These are phyloP conservation scores for Cactoblastis cactorum DNA, from an alignment of 2,888 invertebrate species.

Conservation along the genomic window DNA sequence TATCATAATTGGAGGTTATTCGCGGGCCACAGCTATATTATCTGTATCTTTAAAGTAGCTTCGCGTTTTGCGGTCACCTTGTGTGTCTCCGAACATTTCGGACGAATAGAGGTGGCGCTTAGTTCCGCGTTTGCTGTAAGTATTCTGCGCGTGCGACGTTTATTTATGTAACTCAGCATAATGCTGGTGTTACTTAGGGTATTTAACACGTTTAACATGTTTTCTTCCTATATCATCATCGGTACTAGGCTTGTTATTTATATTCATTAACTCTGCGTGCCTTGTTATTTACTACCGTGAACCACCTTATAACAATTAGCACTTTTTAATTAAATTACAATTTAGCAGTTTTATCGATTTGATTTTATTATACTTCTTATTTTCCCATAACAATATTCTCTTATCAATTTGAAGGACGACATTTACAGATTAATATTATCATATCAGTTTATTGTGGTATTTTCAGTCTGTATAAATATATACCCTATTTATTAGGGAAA, in stretches of 20 bases:
- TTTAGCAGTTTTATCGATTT: too few species aligned
- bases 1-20: constrained; percentile 3
- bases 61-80: constrained; percentile 59
- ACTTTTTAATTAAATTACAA: too few species aligned
- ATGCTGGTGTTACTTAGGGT: constrained; percentile 19
- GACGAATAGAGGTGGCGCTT: constrained; percentile 66
- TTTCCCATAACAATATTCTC: too few species aligned
- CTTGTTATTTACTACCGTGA: neutral
- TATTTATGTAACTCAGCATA: constrained; percentile 29
- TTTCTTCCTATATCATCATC: neutral
- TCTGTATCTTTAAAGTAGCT: neutral
- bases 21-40: constrained; percentile 3
- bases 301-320: too few species aligned
- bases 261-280: neutral
- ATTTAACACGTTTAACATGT: constrained; percentile 10
- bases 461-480: neutral
- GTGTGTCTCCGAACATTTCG: constrained; percentile 65
- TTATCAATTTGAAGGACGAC: neutral
- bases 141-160: constrained; percentile 33
- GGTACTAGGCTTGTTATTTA: neutral
- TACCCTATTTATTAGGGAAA: constrained; percentile 8
- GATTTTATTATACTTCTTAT: too few species aligned
- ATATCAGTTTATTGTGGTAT: neutral
- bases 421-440: constrained; percentile 5
- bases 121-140: constrained; percentile 59